Conservation (phyloP, 64 coral and sea anemone genomes). For the Acropora tenuis region DNA sequence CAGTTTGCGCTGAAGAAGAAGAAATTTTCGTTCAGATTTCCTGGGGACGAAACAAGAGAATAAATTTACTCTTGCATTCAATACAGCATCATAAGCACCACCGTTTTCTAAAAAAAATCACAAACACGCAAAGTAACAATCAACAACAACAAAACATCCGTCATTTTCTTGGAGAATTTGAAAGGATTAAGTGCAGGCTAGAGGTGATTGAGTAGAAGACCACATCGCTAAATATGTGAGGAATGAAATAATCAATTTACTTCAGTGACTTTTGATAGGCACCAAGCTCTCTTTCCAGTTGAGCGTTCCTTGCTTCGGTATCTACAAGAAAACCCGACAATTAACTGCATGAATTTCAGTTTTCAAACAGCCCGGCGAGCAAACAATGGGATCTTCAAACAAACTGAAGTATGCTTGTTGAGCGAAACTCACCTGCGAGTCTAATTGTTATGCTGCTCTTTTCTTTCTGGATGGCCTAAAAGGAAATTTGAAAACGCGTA, state of each 20-base stretch:
- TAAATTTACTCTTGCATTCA: not conserved
- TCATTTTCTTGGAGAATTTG: no score
- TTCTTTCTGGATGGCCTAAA: slow-evolving; percentile 63
- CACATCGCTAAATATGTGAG: not conserved
- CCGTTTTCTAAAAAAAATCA: no score
- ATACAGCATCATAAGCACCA: no score
- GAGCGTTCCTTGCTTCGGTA: slow-evolving; percentile 67
- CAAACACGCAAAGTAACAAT: no score
- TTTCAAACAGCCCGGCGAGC: no score
- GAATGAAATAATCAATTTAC: slow-evolving; percentile 27
- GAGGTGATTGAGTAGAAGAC: no score
- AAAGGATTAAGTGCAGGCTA: no score
- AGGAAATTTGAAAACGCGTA: not conserved
- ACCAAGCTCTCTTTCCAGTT: slow-evolving; percentile 69
- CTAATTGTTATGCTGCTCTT: slow-evolving; percentile 50
- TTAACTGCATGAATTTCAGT: not conserved
- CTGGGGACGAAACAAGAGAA: slow-evolving; percentile 30
- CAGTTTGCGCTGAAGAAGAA: slow-evolving; percentile 76
- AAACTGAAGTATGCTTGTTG: not conserved
- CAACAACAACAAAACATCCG: no score
- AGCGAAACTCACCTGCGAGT: slow-evolving; percentile 36
- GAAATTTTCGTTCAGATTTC: slow-evolving; percentile 81
- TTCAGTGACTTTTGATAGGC: slow-evolving; percentile 65
- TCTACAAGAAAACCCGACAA: slow-evolving; percentile 44
- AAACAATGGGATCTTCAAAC: not conserved